phyloP scores from a whole-genome alignment of 2,797 vertebrate species.

The Xiphophorus birchmanni region DNA sequence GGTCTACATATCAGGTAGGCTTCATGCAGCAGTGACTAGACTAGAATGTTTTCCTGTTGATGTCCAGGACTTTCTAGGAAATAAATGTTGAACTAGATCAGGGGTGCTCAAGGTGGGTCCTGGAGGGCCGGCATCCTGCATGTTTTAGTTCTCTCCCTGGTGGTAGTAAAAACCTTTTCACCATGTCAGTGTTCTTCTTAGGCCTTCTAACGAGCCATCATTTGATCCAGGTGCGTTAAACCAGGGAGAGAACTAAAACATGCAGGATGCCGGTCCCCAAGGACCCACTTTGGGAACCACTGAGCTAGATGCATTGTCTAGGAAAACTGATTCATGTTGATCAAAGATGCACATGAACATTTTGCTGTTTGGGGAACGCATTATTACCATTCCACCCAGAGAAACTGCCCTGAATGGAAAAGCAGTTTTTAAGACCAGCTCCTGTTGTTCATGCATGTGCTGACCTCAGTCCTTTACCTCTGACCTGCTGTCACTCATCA shows the following conservation, averaged over 20 bases:
- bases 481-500: not conserved
- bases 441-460: not conserved
- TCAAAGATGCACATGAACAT: not conserved
- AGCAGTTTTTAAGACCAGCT: not conserved
- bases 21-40: not conserved
- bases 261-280: too few relatives aligned
- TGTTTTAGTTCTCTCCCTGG: too few relatives aligned
- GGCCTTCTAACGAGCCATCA: too few relatives aligned
- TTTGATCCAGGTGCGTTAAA: too few relatives aligned
- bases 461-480: not conserved
- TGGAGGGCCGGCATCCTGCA: too few relatives aligned
- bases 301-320: not conserved
- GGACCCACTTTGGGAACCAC: too few relatives aligned
- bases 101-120: too few relatives aligned
- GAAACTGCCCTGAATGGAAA: not conserved
- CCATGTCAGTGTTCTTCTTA: too few relatives aligned
- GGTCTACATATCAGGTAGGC: not conserved
- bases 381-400: not conserved
- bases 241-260: too few relatives aligned
- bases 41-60: not conserved
- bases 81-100: too few relatives aligned
- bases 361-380: not conserved
- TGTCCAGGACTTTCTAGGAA: too few relatives aligned
- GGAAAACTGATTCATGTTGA: not conserved
- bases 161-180: too few relatives aligned